Base-by-base conservation (phyloP, 2,797 vertebrate genomes). In the Anniella stebbinsi region DNA sequence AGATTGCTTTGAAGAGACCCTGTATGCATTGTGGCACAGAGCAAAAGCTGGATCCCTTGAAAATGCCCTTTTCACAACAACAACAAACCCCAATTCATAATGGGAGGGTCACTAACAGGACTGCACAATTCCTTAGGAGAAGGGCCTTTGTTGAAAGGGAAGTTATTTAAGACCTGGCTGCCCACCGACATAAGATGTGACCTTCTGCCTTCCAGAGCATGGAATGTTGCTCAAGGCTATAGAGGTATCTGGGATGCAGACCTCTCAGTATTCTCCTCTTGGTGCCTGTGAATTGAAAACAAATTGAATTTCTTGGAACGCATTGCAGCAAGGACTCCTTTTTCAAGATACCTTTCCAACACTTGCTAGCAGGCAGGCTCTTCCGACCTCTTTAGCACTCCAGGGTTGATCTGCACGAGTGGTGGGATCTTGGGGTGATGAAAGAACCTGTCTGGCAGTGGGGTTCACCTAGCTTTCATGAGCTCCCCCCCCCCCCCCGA, bases 1-100 rank as follows among this genome's bases (percentile, higher is more conserved):
- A 63, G 7, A 17, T 86, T 83, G 72, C 84, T 87, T 87, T 88
- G 76, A 84, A 12, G 84, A 89, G 38, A 30, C 18, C 54, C 9
- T 0, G 0, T 66, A 51, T 57, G 80, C 15, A n/a, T 18, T 33
- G 36, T 48, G 38, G 60, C n/a, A 67, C 38, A 87, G 63, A 33
- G 48, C 13, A 6, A 57, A 70, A 33, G 17, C 57, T 69, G 84
- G 87, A 66, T 36, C n/a, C 28, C 33, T 25, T 36, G 13, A 45
- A 38, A 13, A 33, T 15, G 57, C 69, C 10, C 33, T 18, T 38
- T 60, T 86, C 4, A 28, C 18, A 28, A 28, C 51, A 36, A 86
- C 25, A 57, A 86, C 25, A 18, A 33, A n/a, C 15, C 2, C 25
- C 8, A 30, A n/a, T 38, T 38, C 9, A 17, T 66, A 41, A 63